A percentile compares a stretch with the other conserved stretches of the same genome.
phyloP scores from a whole-genome alignment of 2,888 invertebrate genomes.

The Pasiphila rectangulata region DNA sequence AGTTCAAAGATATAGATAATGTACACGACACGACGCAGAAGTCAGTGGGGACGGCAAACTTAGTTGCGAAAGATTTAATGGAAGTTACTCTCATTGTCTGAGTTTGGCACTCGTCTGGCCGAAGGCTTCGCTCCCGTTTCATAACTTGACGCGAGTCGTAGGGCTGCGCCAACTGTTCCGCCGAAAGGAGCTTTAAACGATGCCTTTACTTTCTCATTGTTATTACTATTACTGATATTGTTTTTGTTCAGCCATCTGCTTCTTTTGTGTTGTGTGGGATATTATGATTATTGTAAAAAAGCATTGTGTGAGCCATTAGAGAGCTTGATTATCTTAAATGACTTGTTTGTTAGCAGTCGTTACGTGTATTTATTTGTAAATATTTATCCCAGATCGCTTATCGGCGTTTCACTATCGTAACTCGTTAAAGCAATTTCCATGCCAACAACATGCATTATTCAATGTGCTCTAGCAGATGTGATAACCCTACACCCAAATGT shows the following conservation, averaged over 20 bases:
- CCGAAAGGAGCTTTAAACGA: constrained; percentile 23
- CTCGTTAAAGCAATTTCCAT: constrained; percentile 18
- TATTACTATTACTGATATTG: constrained; percentile 22
- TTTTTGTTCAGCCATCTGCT: constrained; percentile 18
- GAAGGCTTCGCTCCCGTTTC: constrained; percentile 57
- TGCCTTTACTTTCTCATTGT: constrained; percentile 13
- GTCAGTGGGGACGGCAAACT: constrained; percentile 63
- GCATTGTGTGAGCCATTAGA: no score
- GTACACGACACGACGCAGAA: constrained; percentile 46
- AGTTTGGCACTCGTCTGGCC: constrained; percentile 72
- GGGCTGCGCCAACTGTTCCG: constrained; percentile 45
- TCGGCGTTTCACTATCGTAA: constrained; percentile 3
- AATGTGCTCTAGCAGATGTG: constrained; percentile 26
- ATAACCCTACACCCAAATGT: constrained; percentile 65
- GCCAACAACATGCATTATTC: constrained; percentile 3
- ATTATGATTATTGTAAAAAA: no score
- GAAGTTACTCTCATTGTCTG: constrained; percentile 77
- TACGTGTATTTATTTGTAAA: background rate
- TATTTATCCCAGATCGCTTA: constrained; percentile 3
- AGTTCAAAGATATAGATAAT: constrained; percentile 29
- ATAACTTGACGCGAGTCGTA: constrained; percentile 54
- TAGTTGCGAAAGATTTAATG: constrained; percentile 79
- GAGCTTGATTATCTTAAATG: background rate
- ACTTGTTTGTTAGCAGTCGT: background rate
- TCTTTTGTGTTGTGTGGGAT: constrained; percentile 7